Evolutionary conservation across 2,113 vertebrate genomes (phyloP).

Genomic region (Lutjanus erythropterus): DNA sequence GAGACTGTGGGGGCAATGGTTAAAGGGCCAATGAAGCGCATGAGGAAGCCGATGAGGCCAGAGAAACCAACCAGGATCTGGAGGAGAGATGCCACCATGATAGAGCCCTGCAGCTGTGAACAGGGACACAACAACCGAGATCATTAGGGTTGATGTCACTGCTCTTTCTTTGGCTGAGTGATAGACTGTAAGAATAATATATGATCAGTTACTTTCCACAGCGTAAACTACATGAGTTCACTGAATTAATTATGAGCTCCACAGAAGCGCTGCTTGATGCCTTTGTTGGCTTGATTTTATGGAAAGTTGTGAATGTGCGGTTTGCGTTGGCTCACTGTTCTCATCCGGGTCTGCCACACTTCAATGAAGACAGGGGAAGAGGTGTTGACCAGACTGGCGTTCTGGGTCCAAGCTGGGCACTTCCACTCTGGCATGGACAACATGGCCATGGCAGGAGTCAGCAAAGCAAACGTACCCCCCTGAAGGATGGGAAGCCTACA

Average conservation of each 20-base stretch:
- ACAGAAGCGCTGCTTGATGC: not conserved
- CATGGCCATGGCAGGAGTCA: slow-evolving; percentile 88
- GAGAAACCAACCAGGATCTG: slow-evolving; percentile 95
- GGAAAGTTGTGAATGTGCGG: not conserved
- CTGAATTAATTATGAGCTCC: slow-evolving; percentile 25
- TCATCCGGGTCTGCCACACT: slow-evolving; percentile 93
- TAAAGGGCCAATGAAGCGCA: slow-evolving; percentile 93
- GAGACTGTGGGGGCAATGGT: slow-evolving; percentile 95
- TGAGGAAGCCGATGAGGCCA: slow-evolving; percentile 92
- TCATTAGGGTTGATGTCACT: not conserved
- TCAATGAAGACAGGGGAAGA: slow-evolving; percentile 90
- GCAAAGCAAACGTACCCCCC: slow-evolving; percentile 92
- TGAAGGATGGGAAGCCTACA: slow-evolving; percentile 94
- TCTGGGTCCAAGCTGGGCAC: slow-evolving; percentile 92
- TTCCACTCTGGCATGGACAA: slow-evolving; percentile 88
- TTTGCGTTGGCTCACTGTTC: slow-evolving; percentile 84
- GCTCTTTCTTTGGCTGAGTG: slow-evolving; percentile 1
- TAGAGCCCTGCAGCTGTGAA: slow-evolving; percentile 91
- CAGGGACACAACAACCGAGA: not conserved
- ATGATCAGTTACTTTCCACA: not conserved
- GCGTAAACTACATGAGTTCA: not conserved
- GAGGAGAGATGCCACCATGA: slow-evolving; percentile 94
- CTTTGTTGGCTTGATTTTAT: not conserved
- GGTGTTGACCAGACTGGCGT: slow-evolving; percentile 88
- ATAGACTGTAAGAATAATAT: not conserved